Evolutionary conservation across 2,797 vertebrate genomes (phyloP), one percentile per base, ranked within the genome.

Genomic region (Poecilia velifera): DNA sequence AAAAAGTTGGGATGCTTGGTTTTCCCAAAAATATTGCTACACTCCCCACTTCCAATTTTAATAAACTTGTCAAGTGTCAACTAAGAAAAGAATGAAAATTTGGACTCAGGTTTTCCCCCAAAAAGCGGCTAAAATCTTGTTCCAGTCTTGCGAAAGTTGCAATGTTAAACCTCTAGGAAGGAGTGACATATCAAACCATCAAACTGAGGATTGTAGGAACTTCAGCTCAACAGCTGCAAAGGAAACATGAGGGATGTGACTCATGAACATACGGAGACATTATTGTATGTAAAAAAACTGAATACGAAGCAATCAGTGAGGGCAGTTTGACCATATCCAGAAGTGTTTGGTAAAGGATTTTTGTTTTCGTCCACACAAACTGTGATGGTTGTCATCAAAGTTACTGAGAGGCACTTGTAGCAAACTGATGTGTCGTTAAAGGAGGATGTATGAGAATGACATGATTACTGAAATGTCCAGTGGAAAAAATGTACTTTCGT

Each of bases 171-270:
- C 36, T 68, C 20, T 41, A 41, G 62, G 7, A 64, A 66, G 3
- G 64, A 68, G 36, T 41, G 81, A 85, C 72, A 83, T 70, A 78
- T 89, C 73, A 73, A 72, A 71, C 71, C 46, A 59, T 86, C 78
- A 80, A 47, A 75, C 53, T 73, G 76, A 71, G 76, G 45, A 20
- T 78, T 80, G 70, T 66, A 18, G 73, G 80, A 81, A 3, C 81
- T 74, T 85, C 83, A 77, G 82, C 73, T 79, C 75, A 78, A 92
- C 92, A 94, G 89, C 90, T 93, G 92, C 84, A 83, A 86, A 87
- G 85, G 88, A 91, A 93, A 82, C 85, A 72, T 78, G 70, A 90
- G 86, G 76, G 72, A 86, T 89, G 82, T 87, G 86, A 89, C 87
- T 83, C 81, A 86, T 78, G 78, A 89, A 82, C 74, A 85, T 6